Evolutionary conservation across 2,113 vertebrate genomes (phyloP).

Genomic region (Hipposideros armiger): DNA sequence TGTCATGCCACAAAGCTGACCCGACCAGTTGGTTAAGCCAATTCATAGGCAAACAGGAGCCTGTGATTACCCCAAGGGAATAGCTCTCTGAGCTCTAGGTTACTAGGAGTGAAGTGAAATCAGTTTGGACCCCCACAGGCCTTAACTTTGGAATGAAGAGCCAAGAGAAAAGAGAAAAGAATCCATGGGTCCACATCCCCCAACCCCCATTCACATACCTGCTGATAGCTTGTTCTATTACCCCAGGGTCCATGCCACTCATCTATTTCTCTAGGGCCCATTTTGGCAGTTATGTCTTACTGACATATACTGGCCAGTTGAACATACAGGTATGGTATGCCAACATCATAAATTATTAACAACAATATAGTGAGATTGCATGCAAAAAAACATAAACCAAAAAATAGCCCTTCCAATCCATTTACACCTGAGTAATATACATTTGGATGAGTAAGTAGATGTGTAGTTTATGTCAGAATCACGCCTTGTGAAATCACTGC

Average conservation of each 20-base stretch:
- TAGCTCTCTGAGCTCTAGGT: not conserved
- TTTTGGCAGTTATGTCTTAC: not conserved
- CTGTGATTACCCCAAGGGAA: not conserved
- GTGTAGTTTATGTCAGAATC: not conserved
- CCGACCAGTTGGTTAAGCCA: not conserved
- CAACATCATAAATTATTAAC: not conserved
- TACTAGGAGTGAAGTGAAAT: not conserved
- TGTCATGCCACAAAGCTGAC: not conserved
- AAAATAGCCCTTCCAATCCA: not conserved
- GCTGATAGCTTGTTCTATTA: not conserved
- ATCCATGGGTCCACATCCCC: not conserved
- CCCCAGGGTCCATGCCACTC: not conserved
- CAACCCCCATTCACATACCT: not conserved
- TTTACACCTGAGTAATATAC: not conserved
- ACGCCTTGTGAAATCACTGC: not conserved
- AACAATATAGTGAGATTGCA: not conserved
- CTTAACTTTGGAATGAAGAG: not conserved
- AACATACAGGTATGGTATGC: not conserved
- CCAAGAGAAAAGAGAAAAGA: not conserved
- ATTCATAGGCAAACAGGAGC: not conserved
- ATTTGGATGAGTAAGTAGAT: not conserved
- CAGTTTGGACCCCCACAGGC: not conserved
- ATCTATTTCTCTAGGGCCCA: not conserved
- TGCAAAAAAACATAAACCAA: not conserved
- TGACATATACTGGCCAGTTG: not conserved